phyloP scores from a whole-genome alignment of 1,140 invertebrate species.

The Zaprionus vittiger region DNA sequence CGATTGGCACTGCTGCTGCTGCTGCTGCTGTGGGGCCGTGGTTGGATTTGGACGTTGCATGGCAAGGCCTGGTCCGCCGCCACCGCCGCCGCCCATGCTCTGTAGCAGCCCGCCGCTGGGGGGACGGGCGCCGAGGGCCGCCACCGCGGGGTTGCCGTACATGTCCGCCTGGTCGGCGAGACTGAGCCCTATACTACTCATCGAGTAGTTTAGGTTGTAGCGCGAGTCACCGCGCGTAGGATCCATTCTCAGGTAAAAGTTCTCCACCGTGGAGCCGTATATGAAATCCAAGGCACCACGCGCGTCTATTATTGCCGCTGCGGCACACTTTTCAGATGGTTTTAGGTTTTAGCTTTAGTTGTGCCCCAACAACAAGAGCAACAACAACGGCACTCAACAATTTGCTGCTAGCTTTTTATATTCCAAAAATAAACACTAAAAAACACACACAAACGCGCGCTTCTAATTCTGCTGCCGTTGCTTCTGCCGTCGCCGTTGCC shows the following conservation, averaged over 20 bases:
- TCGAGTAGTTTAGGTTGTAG: slow-evolving; percentile 92
- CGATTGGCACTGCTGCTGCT: slow-evolving; percentile 70
- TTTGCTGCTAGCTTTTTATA: slow-evolving; percentile 48
- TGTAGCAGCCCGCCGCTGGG: slow-evolving; percentile 86
- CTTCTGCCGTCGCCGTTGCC: slow-evolving; percentile 7
- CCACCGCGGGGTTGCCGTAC: slow-evolving; percentile 88
- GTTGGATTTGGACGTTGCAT: slow-evolving; percentile 55
- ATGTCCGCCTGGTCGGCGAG: slow-evolving; percentile 91
- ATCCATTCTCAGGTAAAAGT: slow-evolving; percentile 89
- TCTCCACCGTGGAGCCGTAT: slow-evolving; percentile 86
- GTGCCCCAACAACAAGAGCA: slow-evolving; percentile 20
- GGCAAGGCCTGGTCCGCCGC: slow-evolving; percentile 85
- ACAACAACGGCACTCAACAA: slow-evolving; percentile 16
- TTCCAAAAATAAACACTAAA: slow-evolving; percentile 64
- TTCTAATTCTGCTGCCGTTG: neutral
- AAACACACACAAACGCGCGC: slow-evolving; percentile 31
- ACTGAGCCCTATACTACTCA: slow-evolving; percentile 88
- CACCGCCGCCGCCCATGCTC: slow-evolving; percentile 85
- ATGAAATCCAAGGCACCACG: slow-evolving; percentile 79
- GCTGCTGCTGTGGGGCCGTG: slow-evolving; percentile 80
- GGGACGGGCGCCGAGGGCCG: slow-evolving; percentile 84
- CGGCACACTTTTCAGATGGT: slow-evolving; percentile 69
- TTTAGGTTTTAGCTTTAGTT: slow-evolving; percentile 52
- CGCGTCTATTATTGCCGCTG: slow-evolving; percentile 80
- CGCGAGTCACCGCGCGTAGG: slow-evolving; percentile 93